Conservation (phyloP, 1,140 invertebrate genomes). For the Heliothis subflexa region DNA sequence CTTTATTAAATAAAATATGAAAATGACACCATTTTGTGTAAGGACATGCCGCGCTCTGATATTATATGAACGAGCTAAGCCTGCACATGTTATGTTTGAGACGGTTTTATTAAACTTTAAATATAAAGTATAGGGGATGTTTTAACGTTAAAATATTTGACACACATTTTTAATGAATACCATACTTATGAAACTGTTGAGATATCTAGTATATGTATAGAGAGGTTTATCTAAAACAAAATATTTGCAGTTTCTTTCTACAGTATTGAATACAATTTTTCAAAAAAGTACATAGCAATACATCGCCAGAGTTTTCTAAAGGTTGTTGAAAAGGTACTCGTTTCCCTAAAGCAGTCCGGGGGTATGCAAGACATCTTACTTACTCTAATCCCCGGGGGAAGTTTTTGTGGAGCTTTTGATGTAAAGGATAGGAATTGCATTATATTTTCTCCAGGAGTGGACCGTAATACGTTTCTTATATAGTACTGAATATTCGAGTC, state of each 20-base stretch:
- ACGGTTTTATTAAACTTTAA: slow-evolving; percentile 23
- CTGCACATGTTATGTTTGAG: neutral
- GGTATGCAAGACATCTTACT: slow-evolving; percentile 22
- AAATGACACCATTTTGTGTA: slow-evolving; percentile 7
- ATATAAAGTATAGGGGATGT: too few species aligned
- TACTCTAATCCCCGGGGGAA: neutral
- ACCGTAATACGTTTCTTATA: too few species aligned
- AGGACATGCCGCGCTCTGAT: neutral
- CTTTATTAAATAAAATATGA: slow-evolving; percentile 34
- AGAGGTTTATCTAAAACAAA: too few species aligned
- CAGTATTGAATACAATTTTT: too few species aligned
- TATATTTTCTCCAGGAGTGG: too few species aligned
- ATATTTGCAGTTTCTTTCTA: too few species aligned
- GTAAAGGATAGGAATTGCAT: too few species aligned
- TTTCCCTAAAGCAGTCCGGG: neutral
- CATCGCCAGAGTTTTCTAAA: neutral
- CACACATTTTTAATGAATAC: too few species aligned
- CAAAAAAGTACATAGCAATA: neutral
- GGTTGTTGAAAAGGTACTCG: slow-evolving; percentile 9
- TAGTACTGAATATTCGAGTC: too few species aligned
- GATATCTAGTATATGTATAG: too few species aligned
- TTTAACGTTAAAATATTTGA: too few species aligned
- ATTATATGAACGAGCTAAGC: neutral
- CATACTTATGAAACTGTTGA: too few species aligned
- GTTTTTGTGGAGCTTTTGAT: neutral